These are phyloP conservation scores for Serripes groenlandicus DNA, from an alignment of 2,888 invertebrate species.

Conservation along the genomic window DNA sequence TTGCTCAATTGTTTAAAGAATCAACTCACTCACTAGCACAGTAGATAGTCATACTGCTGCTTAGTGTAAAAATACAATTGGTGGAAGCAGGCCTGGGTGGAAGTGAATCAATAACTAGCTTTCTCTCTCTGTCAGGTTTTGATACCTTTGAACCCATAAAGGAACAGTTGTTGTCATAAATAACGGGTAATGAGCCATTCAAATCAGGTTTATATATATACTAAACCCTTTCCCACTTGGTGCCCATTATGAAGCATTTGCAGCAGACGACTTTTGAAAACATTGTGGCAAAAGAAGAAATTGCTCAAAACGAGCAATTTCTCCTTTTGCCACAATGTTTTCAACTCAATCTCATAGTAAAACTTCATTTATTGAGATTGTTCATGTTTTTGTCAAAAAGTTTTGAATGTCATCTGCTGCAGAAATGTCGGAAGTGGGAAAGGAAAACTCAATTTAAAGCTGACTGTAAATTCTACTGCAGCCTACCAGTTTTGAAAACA, in stretches of 20 bases:
- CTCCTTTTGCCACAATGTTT: background rate
- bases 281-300: background rate
- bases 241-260: background rate
- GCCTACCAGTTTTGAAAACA: no score
- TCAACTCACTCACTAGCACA: no score
- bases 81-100: no score
- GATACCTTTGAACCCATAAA: background rate
- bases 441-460: no score
- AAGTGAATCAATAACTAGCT: slow-evolving; percentile 1
- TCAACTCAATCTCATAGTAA: background rate
- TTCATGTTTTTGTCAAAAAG: no score
- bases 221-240: background rate
- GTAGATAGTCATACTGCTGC: no score
- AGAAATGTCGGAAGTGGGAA: no score
- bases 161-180: slow-evolving; percentile 33
- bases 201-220: slow-evolving; percentile 5
- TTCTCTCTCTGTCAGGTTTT: background rate
- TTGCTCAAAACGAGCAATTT: background rate
- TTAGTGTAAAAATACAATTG: no score
- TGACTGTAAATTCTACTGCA: no score
- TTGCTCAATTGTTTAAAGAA: no score
- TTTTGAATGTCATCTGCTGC: no score
- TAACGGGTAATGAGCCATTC: slow-evolving; percentile 16
- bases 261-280: background rate
- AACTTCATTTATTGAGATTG: background rate